phyloP scores from a whole-genome alignment of 2,888 invertebrate species.

The Geophilus truncorum region DNA sequence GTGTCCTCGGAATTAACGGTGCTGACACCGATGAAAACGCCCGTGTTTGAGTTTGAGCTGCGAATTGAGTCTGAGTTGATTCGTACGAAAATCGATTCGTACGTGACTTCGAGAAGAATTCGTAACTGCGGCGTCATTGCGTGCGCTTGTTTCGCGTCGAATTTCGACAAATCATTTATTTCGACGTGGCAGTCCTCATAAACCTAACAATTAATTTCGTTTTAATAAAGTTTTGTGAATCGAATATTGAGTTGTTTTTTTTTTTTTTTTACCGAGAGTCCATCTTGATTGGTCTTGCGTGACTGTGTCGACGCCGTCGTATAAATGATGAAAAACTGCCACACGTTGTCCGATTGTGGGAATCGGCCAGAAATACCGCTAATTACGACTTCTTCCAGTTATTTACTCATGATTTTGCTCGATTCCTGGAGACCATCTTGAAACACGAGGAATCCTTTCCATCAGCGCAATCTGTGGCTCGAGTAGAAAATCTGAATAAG shows the following conservation, averaged over 20 bases:
- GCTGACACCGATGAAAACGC: slow-evolving; percentile 93
- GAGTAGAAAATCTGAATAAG: too few relatives aligned
- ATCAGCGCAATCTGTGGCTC: too few relatives aligned
- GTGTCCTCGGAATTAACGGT: slow-evolving; percentile 85
- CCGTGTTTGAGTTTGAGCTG: slow-evolving; percentile 84
- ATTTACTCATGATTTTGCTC: too few relatives aligned
- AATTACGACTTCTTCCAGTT: slow-evolving; percentile 71
- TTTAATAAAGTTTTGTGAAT: not conserved
- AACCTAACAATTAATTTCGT: slow-evolving; percentile 51
- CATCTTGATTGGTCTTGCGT: slow-evolving; percentile 87
- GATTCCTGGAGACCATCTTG: too few relatives aligned
- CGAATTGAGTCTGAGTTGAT: slow-evolving; percentile 74
- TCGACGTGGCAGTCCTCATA: slow-evolving; percentile 72
- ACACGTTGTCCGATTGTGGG: slow-evolving; percentile 83
- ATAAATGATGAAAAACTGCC: slow-evolving; percentile 87
- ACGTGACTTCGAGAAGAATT: slow-evolving; percentile 81
- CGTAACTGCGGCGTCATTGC: slow-evolving; percentile 89
- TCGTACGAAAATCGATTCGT: slow-evolving; percentile 80
- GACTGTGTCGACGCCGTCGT: slow-evolving; percentile 85
- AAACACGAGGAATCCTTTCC: too few relatives aligned
- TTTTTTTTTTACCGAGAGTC: slow-evolving; percentile 59
- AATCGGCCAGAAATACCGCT: slow-evolving; percentile 74
- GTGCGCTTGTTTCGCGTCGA: slow-evolving; percentile 84
- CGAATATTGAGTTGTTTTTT: not conserved
- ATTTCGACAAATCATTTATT: slow-evolving; percentile 71